phyloP scores from a whole-genome alignment of 2,797 vertebrate species.

The Chelonia mydas region DNA sequence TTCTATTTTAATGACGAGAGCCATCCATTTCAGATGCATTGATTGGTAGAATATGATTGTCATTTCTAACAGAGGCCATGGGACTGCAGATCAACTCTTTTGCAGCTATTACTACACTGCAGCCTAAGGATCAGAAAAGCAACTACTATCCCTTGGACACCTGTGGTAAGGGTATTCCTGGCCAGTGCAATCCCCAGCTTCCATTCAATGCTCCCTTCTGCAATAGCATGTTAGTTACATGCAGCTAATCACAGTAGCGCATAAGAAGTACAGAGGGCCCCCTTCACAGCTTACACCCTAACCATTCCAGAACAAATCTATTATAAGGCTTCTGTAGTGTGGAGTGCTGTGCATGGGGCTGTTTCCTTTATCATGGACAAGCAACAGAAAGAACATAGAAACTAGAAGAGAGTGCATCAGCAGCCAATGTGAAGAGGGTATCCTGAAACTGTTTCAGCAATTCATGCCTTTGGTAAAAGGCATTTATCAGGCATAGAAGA shows the following conservation, averaged over 20 bases:
- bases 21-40: constrained; percentile 1
- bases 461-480: not conserved
- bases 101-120: not conserved
- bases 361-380: not conserved
- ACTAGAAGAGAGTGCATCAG: not conserved
- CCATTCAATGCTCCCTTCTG: not conserved
- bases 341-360: not conserved
- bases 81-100: not conserved
- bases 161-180: not conserved
- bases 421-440: not conserved
- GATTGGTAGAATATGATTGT: not conserved
- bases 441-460: not conserved
- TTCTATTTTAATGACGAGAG: not conserved
- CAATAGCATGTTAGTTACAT: not conserved
- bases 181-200: not conserved
- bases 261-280: not conserved
- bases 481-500: not conserved
- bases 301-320: not conserved
- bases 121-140: constrained; percentile 1
- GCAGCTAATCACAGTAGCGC: not conserved
- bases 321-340: not conserved
- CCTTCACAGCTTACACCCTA: not conserved
- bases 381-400: not conserved
- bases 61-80: not conserved
- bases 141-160: not conserved